Evolutionary conservation across 2,888 invertebrate species (phyloP).

Genomic region (Limenitis camilla): DNA sequence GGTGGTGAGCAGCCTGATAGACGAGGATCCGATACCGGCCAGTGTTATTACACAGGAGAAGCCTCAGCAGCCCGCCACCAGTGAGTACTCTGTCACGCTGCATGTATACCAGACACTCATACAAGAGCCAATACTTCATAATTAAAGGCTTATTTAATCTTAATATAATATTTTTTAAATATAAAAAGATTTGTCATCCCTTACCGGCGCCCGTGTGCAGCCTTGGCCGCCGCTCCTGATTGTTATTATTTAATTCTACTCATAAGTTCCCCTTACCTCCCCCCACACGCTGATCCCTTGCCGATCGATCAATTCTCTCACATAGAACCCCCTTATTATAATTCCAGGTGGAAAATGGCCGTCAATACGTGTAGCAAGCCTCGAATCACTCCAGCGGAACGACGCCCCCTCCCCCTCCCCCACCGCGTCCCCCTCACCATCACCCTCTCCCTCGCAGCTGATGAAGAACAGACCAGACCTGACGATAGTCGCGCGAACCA

Average conservation of each 20-base stretch:
- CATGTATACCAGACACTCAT: not conserved
- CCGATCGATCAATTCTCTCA: too few relatives aligned
- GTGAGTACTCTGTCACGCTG: slow-evolving; percentile 27
- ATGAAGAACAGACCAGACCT: slow-evolving; percentile 64
- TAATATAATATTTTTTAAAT: too few relatives aligned
- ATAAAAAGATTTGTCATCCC: too few relatives aligned
- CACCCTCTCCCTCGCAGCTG: slow-evolving; percentile 47
- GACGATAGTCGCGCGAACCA: slow-evolving; percentile 52
- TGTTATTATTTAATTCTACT: too few relatives aligned
- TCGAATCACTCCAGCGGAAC: slow-evolving; percentile 48
- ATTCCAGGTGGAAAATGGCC: slow-evolving; percentile 54
- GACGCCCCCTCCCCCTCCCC: slow-evolving; percentile 36
- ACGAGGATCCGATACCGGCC: slow-evolving; percentile 49
- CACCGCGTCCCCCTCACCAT: slow-evolving; percentile 52
- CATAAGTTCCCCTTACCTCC: too few relatives aligned
- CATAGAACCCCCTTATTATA: not conserved
- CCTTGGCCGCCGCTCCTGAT: too few relatives aligned
- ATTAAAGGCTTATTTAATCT: too few relatives aligned
- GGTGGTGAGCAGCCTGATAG: slow-evolving; percentile 39
- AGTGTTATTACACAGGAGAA: slow-evolving; percentile 39
- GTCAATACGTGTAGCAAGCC: slow-evolving; percentile 56
- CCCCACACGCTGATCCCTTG: too few relatives aligned
- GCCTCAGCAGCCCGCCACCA: slow-evolving; percentile 26
- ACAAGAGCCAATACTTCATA: too few relatives aligned
- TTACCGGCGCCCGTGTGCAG: too few relatives aligned